Conservation (phyloP, 64 coral and sea anemone species). For the Stylophora pistillata region DNA sequence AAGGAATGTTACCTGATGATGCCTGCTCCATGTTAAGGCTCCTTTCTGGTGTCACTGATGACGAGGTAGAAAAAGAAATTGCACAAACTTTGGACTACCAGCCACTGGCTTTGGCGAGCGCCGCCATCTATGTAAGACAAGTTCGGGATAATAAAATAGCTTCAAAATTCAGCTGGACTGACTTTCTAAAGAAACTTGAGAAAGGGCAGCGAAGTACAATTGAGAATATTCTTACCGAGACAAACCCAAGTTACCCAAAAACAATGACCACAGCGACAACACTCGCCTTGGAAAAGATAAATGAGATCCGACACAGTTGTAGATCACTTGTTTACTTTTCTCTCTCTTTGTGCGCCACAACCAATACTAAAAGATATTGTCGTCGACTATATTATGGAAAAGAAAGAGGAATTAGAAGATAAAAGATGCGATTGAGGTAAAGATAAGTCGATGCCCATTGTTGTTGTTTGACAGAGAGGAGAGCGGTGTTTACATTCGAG, state of each 20-base stretch:
- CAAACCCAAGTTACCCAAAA: conserved; percentile 11
- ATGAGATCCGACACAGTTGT: neutral
- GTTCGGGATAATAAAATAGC: neutral
- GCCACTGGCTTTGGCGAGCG: conserved; percentile 39
- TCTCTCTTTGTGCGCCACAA: conserved; percentile 28
- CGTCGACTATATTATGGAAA: neutral
- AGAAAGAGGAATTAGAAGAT: neutral
- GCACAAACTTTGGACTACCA: conserved; percentile 37
- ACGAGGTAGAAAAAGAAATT: conserved; percentile 7
- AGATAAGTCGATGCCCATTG: neutral
- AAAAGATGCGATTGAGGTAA: neutral
- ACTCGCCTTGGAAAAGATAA: neutral
- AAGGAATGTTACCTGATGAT: conserved; percentile 48
- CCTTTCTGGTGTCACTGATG: neutral
- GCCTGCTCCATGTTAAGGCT: neutral
- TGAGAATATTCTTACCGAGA: neutral
- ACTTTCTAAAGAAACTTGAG: conserved; percentile 16
- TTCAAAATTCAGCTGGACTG: neutral
- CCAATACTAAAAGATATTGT: conserved; percentile 22
- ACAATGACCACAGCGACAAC: conserved; percentile 24
- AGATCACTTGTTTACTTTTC: conserved; percentile 13
- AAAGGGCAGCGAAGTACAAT: conserved; percentile 15
- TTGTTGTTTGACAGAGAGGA: neutral
- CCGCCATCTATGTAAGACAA: conserved; percentile 41
- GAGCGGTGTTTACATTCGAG: neutral